Evolutionary conservation across 2,113 vertebrate species (phyloP), one percentile per base, ranked within the genome.

Genomic region (Burhinus bistriatus): DNA sequence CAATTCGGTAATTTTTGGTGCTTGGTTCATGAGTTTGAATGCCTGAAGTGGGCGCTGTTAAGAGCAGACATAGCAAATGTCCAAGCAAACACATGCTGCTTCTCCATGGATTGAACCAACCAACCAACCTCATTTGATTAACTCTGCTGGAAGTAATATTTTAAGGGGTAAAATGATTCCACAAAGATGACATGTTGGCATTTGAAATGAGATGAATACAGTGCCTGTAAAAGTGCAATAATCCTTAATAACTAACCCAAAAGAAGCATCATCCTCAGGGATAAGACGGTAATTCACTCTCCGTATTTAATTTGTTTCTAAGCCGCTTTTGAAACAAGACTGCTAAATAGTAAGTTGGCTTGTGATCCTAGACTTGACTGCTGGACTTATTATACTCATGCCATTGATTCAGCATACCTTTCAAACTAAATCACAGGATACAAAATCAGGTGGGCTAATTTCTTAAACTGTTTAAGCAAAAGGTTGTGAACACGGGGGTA

Each of bases 171-270:
- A 90, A 95, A 94, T 68, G 90, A 96, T 95, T 96, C 64, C 64
- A 88, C 22, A 10, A 90, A 97, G 91, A 97, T 86, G 96, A 95
- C 94, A 96, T 17, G 87, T 96, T 96, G 82, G 91, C 94, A 97
- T 96, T 93, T 95, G 89, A 95, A 97, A 97, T 86, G 84, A 95
- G 93, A 97, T 94, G 84, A 96, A 96, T 93, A 94, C 26, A 94
- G 87, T 93, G 95, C 82, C 87, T 88, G 75, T 92, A 93, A 88
- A 96, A 97, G 93, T 97, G 93, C 94, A 97, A 93, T 97, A 97
- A 97, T 96, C 96, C 93, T 94, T 94, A 97, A 96, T 96, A 97
- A 96, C 94, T 93, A 97, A 94, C 91, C 93, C 80, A 87, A 97
- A 96, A 97, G 95, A 96, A 96, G 93, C 88, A 87, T 92, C 85